Evolutionary conservation across 2,888 invertebrate genomes (phyloP), one percentile per base, ranked within the genome.

Genomic region (Polia nebulosa): DNA sequence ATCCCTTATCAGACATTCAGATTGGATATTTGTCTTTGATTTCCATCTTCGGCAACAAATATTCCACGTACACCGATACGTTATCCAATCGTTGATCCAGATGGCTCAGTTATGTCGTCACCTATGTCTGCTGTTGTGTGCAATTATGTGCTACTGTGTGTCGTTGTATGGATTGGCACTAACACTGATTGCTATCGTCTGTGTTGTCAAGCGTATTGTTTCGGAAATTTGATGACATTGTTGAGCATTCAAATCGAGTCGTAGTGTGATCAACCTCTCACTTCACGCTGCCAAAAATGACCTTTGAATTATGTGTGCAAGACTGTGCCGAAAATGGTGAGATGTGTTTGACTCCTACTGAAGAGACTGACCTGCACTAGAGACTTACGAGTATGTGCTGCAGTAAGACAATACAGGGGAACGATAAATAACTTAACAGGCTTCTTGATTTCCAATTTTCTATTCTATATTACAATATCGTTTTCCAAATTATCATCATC

Each of bases 1-100:
- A 44, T 49, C 22, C 72, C 41, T n/a, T 63, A 41, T 22, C 25
- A 53, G 32, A n/a, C 1, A 74, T 36, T 45, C 41, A 45, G 32
- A 66, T 75, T 52, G 20, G n/a, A 53, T 71, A 65, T 71, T 65
- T 65, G 49, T 56, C 36, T 74, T 57, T 39, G 44, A 75, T 75
- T 57, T 49, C 9, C 41, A 65, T 55, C 66, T 71, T 11, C 7
- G 22, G 4, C 15, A 36, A 29, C 52, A 64, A 74, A 71, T 71
- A 65, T 65, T 74, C 49, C 51, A 55, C 41, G 44, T 70, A 41
- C 13, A 49, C 13, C 41, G 51, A 66, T 27, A 76, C 47, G 36
- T 57, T 63, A 72, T 57, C 57, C 72, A 53, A 74, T 74, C 36
- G 55, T 27, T 44, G 55, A 72, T 64, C 78, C 49, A 64, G 63